Evolutionary conservation across 2,888 invertebrate genomes (phyloP).

Genomic region (Galeopsomyia nigrocyanea): DNA sequence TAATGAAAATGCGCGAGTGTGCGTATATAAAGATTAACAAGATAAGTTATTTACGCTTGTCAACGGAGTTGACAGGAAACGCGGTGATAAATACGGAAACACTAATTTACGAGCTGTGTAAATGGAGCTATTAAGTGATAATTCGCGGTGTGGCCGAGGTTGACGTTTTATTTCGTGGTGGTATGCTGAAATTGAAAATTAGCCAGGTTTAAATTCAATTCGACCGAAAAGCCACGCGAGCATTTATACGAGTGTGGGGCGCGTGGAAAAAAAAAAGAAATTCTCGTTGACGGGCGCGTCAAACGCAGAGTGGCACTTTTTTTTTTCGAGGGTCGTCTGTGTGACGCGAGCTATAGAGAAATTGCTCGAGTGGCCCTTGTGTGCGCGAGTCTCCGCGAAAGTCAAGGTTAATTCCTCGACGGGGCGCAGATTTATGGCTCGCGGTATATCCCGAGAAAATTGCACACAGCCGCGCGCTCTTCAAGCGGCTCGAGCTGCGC

Average conservation of each 20-base stretch:
- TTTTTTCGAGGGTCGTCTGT: not conserved
- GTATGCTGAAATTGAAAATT: too few relatives aligned
- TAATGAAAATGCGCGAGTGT: conserved; percentile 2
- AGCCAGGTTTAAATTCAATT: too few relatives aligned
- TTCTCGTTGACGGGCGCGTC: conserved; percentile 3
- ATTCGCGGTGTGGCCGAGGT: too few relatives aligned
- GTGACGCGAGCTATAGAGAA: not conserved
- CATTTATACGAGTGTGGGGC: not conserved
- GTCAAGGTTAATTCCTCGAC: conserved; percentile 30
- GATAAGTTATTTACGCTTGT: not conserved
- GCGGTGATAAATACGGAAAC: too few relatives aligned
- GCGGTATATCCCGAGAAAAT: not conserved
- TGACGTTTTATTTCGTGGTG: too few relatives aligned
- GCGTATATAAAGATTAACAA: conserved; percentile 5
- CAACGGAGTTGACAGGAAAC: too few relatives aligned
- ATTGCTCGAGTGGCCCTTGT: not conserved
- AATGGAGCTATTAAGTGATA: too few relatives aligned
- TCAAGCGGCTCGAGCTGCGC: not conserved
- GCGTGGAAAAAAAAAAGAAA: not conserved
- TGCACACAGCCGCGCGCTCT: not conserved
- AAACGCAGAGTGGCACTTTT: too few relatives aligned
- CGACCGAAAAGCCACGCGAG: too few relatives aligned
- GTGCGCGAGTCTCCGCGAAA: conserved; percentile 11
- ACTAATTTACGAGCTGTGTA: too few relatives aligned
- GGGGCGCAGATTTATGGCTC: not conserved